A percentile compares a stretch with the other conserved stretches of the same genome.
phyloP scores from a whole-genome alignment of 2,888 invertebrate species.

The Metalampra italica region DNA sequence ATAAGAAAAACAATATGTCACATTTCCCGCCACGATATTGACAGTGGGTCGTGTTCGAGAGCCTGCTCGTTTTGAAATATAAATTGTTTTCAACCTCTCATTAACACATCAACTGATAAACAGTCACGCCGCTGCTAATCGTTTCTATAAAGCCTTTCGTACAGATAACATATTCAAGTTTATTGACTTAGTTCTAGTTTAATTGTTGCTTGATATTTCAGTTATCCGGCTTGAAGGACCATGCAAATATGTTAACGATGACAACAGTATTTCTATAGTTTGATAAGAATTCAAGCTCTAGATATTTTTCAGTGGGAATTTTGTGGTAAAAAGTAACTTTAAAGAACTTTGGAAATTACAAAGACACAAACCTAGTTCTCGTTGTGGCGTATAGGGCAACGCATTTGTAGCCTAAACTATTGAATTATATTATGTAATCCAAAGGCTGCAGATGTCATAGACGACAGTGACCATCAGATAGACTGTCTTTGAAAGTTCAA shows the following conservation, averaged over 20 bases:
- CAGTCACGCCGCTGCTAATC: conserved; percentile 15
- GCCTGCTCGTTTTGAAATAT: conserved; percentile 17
- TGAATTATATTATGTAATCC: too few species aligned
- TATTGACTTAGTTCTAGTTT: neutral
- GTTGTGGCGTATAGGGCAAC: too few species aligned
- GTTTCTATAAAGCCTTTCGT: conserved; percentile 17
- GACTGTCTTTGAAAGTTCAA: too few species aligned
- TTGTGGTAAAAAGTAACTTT: too few species aligned
- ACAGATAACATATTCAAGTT: conserved; percentile 1
- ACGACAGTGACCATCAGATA: too few species aligned
- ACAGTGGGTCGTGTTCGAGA: conserved; percentile 15
- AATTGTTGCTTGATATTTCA: neutral
- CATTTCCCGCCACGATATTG: conserved; percentile 15
- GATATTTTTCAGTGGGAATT: too few species aligned
- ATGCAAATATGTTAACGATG: neutral
- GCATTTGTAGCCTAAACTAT: too few species aligned
- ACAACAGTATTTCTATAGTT: too few species aligned
- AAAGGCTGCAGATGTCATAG: too few species aligned
- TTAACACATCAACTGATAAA: conserved; percentile 34
- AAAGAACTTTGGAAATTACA: too few species aligned
- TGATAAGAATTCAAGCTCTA: too few species aligned
- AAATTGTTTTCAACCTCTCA: conserved; percentile 26
- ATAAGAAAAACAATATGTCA: conserved; percentile 6
- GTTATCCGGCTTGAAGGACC: neutral
- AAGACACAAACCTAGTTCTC: too few species aligned